Percentiles rank a stretch among this genome's conserved stretches.
These are phyloP conservation scores for Elanus axillaris DNA, from an alignment of 2,113 vertebrate species.

Conservation along the genomic window DNA sequence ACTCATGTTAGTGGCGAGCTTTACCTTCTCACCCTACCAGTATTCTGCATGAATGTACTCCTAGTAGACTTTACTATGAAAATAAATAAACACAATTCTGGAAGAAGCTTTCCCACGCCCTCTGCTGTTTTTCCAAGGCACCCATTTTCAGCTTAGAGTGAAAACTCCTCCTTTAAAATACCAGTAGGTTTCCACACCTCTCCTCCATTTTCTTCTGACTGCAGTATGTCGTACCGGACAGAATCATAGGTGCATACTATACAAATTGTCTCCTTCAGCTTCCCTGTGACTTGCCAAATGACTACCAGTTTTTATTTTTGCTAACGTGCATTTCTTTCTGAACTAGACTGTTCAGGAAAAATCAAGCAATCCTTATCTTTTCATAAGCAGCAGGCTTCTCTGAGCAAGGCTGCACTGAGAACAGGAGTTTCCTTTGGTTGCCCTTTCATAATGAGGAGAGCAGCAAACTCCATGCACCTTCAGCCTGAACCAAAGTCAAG, in stretches of 20 bases:
- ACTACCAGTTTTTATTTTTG: not conserved
- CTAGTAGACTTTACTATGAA: not conserved
- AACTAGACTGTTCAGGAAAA: not conserved
- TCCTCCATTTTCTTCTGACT: not conserved
- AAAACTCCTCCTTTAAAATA: not conserved
- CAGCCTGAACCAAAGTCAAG: not conserved
- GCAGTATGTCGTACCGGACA: not conserved
- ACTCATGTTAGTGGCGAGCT: not conserved
- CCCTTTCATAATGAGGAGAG: not conserved
- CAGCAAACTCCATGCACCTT: not conserved
- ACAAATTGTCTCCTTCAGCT: not conserved
- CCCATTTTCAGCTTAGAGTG: not conserved
- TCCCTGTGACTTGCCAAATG: not conserved
- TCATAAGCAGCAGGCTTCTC: not conserved
- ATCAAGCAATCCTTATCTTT: not conserved
- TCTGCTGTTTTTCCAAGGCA: conserved; percentile 12
- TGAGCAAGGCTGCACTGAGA: not conserved
- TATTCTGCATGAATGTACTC: not conserved
- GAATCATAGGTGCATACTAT: not conserved
- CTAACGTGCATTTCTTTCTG: not conserved
- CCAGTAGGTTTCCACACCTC: not conserved
- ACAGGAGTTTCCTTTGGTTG: not conserved
- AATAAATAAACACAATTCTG: not conserved
- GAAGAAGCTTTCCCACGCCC: not conserved
- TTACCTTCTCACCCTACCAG: not conserved